Base-by-base conservation (phyloP, 1,140 invertebrate genomes). In the Cydia amplana region DNA sequence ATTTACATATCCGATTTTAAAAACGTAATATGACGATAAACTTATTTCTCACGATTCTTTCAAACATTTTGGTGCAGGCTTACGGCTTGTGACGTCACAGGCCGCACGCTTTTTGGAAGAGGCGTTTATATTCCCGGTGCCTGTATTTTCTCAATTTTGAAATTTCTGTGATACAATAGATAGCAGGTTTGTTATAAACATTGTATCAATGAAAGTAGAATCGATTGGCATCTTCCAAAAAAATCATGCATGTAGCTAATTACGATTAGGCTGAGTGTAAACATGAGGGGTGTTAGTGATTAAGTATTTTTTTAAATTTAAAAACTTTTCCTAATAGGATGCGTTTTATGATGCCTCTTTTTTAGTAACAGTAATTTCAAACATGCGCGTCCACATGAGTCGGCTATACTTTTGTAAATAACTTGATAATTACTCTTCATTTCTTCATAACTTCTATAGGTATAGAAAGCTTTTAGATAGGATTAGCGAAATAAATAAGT, bases 231-330 rank as follows among this genome's bases (percentile, higher is more conserved):
- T 46, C 10, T 46, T 46, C 5, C 0, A 16, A 46, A 16, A 46
- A 46, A 40, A 40, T 40, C 43, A 46, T 46, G 43, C 43, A 46
- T 46, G 43, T 46, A 46, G 43, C 51, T n/a, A 55, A 55, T 60
- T 60, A 20, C 20, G 55, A 60, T 60, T 60, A 60, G 55, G 84
- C 87, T 88, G 89, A 92, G 90, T 92, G 90, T 88, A 90, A 89
- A 91, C 87, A 86, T 90, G 83, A 74, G 60, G 74, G 75, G 25
- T 73, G 46, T 60, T 60, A n/a, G n/a, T n/a, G n/a, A n/a, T n/a
- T n/a, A 20, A 60, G 55, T 60, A 7, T 23, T 51, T 23, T 55
- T 18, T 55, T 60, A 28, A 28, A n/a, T n/a, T 9, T 20, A 60
- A 60, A 9, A 60, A 60, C 18, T 32, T 6, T 18, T 60, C 9